These are phyloP conservation scores for Apodemia zela DNA, from an alignment of 2,888 invertebrate species.

Conservation along the genomic window DNA sequence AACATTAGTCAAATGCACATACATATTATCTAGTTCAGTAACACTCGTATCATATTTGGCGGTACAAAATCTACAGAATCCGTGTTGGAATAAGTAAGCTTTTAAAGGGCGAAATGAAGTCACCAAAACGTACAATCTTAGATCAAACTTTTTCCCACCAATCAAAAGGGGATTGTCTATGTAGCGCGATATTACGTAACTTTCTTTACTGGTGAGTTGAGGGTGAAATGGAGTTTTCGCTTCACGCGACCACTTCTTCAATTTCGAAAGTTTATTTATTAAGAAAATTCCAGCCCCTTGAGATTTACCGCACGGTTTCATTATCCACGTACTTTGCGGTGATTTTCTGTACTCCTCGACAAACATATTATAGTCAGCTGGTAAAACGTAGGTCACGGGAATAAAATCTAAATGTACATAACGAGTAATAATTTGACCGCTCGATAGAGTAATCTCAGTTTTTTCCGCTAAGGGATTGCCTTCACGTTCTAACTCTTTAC, in stretches of 20 bases:
- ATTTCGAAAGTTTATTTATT: slow-evolving; percentile 95
- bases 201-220: slow-evolving; percentile 87
- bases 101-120: slow-evolving; percentile 96
- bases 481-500: slow-evolving; percentile 95
- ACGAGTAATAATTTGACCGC: slow-evolving; percentile 84
- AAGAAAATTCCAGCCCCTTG: slow-evolving; percentile 96
- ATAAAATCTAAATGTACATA: slow-evolving; percentile 94
- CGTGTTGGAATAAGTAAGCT: slow-evolving; percentile 94
- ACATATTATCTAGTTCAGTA: slow-evolving; percentile 95
- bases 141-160: slow-evolving; percentile 98
- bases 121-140: slow-evolving; percentile 94
- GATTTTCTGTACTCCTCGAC: slow-evolving; percentile 97
- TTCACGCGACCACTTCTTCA: slow-evolving; percentile 94
- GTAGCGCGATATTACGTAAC: slow-evolving; percentile 97
- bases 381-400: slow-evolving; percentile 95
- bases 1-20: slow-evolving; percentile 95
- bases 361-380: slow-evolving; percentile 98
- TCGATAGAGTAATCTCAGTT: slow-evolving; percentile 63
- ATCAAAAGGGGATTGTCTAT: slow-evolving; percentile 96
- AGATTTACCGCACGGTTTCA: slow-evolving; percentile 98
- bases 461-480: slow-evolving; percentile 92
- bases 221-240: slow-evolving; percentile 84
- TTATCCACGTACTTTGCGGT: slow-evolving; percentile 97
- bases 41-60: slow-evolving; percentile 96
- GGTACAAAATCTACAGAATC: slow-evolving; percentile 98